Evolutionary conservation across 30 jellyfish, hydroid and myxozoan species (phyloP), one percentile per base, ranked within the genome.

Genomic region (Mastigias papua): DNA sequence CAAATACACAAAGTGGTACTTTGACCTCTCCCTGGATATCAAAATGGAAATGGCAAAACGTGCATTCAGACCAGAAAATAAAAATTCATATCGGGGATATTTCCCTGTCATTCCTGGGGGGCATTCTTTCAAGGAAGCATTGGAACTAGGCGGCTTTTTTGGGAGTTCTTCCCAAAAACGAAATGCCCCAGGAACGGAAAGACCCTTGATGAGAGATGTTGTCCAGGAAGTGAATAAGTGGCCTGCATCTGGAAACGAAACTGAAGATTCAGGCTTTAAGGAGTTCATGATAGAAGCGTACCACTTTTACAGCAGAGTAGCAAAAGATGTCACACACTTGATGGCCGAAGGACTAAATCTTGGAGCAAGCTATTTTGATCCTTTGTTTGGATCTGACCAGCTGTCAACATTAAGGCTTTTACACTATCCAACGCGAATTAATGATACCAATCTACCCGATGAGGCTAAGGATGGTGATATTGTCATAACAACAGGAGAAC

Each of bases 81-180:
- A 84, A 27, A 92, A 92, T 49, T 34, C 66, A 30, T 92, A 19
- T 48, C 31, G 98, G 23, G 98, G 98, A 9, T 92, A 86, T 71
- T 92, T n/a, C 48, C 98, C 98, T 3, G 82, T 86, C 34, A 78
- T 92, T 17, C 92, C 91, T 9, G 98, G 97, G 0, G 98, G 98
- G 11, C 94, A 92, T 61, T 92, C 98, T 0, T 87, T 58, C 58
- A 92, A 92, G 37, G 97, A 92, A 75, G 98, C 98, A 26, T 82
- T 78, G 50, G 97, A 92, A 62, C 26, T 74, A 17, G 98, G 98
- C 5, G 92, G 58, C 19, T 50, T 81, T 51, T 92, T 86, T 35
- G 87, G 73, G 19, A 46, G 78, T 5, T 46, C 50, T 1, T 50
- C 27, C 0, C 20, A 23, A 34, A 62, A 21, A 9, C 69, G 77